Conservation (phyloP, 2,888 invertebrate species). For the Ptychoptera contaminata region DNA sequence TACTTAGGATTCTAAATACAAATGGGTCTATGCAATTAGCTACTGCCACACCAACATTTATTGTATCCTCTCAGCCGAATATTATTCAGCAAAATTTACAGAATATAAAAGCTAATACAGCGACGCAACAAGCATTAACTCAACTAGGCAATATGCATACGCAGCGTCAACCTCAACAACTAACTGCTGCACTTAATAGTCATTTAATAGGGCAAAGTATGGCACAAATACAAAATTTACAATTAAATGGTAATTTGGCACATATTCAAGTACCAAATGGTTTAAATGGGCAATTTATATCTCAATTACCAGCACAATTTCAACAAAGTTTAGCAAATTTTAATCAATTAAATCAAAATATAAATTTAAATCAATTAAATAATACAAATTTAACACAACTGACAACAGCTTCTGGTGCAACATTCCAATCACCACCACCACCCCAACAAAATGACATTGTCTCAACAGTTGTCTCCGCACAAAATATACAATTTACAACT, state of each 20-base stretch:
- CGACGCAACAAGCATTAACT: conserved; percentile 18
- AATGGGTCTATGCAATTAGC: conserved; percentile 43
- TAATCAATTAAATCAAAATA: conserved; percentile 20
- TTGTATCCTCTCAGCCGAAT: conserved; percentile 32
- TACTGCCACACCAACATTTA: conserved; percentile 33
- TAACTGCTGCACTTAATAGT: conserved; percentile 26
- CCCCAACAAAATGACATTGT: conserved; percentile 13
- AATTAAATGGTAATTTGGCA: conserved; percentile 26
- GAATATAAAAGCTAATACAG: conserved; percentile 24
- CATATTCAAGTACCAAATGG: conserved; percentile 33
- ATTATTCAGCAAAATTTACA: conserved; percentile 31
- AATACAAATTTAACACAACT: conserved; percentile 27
- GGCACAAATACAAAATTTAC: conserved; percentile 29
- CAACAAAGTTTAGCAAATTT: conserved; percentile 24
- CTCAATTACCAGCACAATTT: conserved; percentile 28
- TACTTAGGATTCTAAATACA: conserved; percentile 43
- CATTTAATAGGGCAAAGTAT: conserved; percentile 28
- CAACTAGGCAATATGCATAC: conserved; percentile 28
- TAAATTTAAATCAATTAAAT: conserved; percentile 28
- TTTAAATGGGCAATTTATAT: conserved; percentile 23
- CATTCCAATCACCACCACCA: conserved; percentile 26
- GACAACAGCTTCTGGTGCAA: conserved; percentile 15
- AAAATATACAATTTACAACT: conserved; percentile 14
- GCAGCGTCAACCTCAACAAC: conserved; percentile 25
- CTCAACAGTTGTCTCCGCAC: conserved; percentile 14